Evolutionary conservation across 2,797 vertebrate genomes (phyloP).

Genomic region (Austrolebias charrua): DNA sequence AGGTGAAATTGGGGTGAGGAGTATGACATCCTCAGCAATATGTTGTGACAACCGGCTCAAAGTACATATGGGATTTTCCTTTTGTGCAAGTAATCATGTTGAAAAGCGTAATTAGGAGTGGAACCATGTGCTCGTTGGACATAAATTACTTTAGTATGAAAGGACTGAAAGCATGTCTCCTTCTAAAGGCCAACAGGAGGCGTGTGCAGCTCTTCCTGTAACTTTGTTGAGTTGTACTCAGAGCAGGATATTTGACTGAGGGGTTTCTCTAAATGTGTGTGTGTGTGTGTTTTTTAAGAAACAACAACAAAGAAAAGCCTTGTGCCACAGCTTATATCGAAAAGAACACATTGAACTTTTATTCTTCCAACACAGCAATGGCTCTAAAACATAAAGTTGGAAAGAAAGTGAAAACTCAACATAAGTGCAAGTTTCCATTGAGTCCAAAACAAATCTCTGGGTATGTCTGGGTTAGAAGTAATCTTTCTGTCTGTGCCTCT

Average conservation of each 20-base stretch:
- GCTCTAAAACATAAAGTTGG: too few relatives aligned
- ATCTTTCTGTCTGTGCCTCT: too few relatives aligned
- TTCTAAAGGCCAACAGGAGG: slow-evolving; percentile 2
- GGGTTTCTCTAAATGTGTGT: neutral
- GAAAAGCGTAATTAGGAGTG: slow-evolving; percentile 12
- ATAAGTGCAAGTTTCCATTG: too few relatives aligned
- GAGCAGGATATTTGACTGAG: neutral
- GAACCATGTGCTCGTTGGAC: slow-evolving; percentile 1
- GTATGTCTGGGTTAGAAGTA: too few relatives aligned
- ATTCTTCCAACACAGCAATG: too few relatives aligned
- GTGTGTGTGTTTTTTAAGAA: neutral
- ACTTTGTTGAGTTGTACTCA: neutral
- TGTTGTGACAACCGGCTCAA: slow-evolving; percentile 6
- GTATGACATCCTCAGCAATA: slow-evolving; percentile 1
- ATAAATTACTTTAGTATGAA: slow-evolving; percentile 10
- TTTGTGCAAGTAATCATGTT: slow-evolving; percentile 11
- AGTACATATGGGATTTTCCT: slow-evolving; percentile 3
- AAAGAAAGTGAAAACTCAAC: too few relatives aligned
- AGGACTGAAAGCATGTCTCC: slow-evolving; percentile 9
- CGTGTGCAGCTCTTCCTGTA: neutral
- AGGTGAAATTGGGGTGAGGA: slow-evolving; percentile 7
- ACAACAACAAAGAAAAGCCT: neutral
- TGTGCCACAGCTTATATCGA: neutral
- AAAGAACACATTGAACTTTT: too few relatives aligned
- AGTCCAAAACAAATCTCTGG: too few relatives aligned